phyloP scores from a whole-genome alignment of 1,140 invertebrate species.

The Pseudomyrmex cubaensis region DNA sequence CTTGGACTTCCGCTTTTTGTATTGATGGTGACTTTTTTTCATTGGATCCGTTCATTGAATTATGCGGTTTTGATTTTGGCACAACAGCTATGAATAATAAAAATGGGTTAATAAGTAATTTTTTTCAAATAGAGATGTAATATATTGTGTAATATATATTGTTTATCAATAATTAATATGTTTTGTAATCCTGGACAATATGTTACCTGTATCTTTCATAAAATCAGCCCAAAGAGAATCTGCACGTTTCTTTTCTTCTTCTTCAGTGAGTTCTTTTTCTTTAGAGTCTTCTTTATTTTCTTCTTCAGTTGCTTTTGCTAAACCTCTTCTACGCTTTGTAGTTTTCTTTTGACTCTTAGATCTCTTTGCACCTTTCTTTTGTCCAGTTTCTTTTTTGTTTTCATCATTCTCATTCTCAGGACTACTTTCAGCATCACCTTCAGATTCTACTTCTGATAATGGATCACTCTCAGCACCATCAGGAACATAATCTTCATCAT shows the following conservation, averaged over 20 bases:
- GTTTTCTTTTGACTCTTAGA: slow-evolving; percentile 32
- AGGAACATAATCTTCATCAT: slow-evolving; percentile 82
- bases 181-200: background rate
- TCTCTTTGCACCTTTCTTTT: slow-evolving; percentile 49
- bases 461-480: slow-evolving; percentile 75
- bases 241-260: slow-evolving; percentile 89
- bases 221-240: slow-evolving; percentile 92
- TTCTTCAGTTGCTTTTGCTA: slow-evolving; percentile 47
- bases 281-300: slow-evolving; percentile 50
- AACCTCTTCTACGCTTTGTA: slow-evolving; percentile 45
- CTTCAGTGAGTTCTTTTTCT: slow-evolving; percentile 80
- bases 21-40: slow-evolving; percentile 56
- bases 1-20: slow-evolving; percentile 74
- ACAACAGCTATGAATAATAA: slow-evolving; percentile 61
- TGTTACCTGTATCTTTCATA: slow-evolving; percentile 88
- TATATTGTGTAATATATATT: no score
- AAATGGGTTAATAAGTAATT: slow-evolving; percentile 27
- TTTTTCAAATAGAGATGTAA: background rate
- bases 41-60: slow-evolving; percentile 57
- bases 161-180: background rate
- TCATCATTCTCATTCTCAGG: slow-evolving; percentile 78
- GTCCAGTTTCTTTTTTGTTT: slow-evolving; percentile 71
- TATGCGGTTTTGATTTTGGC: slow-evolving; percentile 69
- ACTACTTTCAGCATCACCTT: slow-evolving; percentile 77
- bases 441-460: slow-evolving; percentile 80